These are phyloP conservation scores for Pollenia angustigena DNA, from an alignment of 2,888 invertebrate species.

Conservation along the genomic window DNA sequence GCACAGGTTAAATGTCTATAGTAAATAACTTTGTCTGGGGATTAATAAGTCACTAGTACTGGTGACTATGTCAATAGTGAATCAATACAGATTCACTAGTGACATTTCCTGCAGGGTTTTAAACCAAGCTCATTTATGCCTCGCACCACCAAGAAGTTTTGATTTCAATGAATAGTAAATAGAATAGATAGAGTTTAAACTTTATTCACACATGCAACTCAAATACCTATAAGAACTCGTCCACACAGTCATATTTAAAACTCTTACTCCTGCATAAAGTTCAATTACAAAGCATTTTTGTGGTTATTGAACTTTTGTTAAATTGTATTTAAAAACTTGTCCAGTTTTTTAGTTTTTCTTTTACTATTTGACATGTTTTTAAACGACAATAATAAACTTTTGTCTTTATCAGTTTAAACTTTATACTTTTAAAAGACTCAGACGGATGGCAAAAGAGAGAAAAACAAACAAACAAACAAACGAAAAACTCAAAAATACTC, in stretches of 20 bases:
- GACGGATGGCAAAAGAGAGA: not conserved
- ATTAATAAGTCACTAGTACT: no score
- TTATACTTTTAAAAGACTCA: slow-evolving; percentile 38
- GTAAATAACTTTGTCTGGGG: no score
- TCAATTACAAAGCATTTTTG: slow-evolving; percentile 62
- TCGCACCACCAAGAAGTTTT: slow-evolving; percentile 17
- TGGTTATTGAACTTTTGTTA: slow-evolving; percentile 67
- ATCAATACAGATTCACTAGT: no score
- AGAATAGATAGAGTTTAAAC: slow-evolving; percentile 18
- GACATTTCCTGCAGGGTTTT: no score
- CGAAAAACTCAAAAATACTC: not conserved
- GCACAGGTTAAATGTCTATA: no score
- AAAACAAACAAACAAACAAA: not conserved
- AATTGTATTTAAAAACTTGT: slow-evolving; percentile 65
- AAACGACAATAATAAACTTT: slow-evolving; percentile 61
- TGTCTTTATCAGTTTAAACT: slow-evolving; percentile 66
- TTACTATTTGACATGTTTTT: slow-evolving; percentile 56
- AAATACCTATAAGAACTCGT: not conserved
- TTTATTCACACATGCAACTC: not conserved
- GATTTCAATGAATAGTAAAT: slow-evolving; percentile 48
- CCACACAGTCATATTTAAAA: not conserved
- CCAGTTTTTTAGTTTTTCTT: slow-evolving; percentile 45
- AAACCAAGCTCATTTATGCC: not conserved
- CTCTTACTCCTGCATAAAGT: not conserved
- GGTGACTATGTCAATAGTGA: no score